Evolutionary conservation across 2,888 invertebrate species (phyloP).

Genomic region (Chironomus tentans): DNA sequence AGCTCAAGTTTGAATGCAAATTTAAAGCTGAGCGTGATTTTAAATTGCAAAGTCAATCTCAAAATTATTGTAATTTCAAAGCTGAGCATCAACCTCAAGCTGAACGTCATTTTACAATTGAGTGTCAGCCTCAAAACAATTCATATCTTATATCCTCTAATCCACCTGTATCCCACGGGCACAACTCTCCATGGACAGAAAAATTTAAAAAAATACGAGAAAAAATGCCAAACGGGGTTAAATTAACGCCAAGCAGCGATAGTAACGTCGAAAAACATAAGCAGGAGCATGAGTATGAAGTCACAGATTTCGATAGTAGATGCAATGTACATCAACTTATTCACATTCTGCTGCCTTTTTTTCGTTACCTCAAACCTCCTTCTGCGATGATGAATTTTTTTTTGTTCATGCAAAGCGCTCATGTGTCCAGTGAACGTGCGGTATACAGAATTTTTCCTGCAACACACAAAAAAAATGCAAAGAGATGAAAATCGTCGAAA

Average conservation of each 20-base stretch:
- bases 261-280: not conserved
- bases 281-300: not conserved
- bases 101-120: no score
- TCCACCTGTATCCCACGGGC: no score
- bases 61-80: no score
- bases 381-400: no score
- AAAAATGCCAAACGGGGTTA: not conserved
- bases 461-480: not conserved
- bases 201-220: not conserved
- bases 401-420: not conserved
- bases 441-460: not conserved
- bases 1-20: no score
- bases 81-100: no score
- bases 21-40: no score
- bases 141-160: no score
- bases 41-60: no score
- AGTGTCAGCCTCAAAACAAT: no score
- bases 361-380: not conserved
- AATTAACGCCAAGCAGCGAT: constrained; percentile 5
- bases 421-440: not conserved
- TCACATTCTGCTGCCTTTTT: constrained; percentile 5
- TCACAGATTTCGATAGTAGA: not conserved
- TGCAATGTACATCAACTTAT: not conserved
- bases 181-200: not conserved
- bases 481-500: constrained; percentile 7